Evolutionary conservation across 2,888 invertebrate species (phyloP), one percentile per base, ranked within the genome.

Genomic region (Ariolimax columbianus): DNA sequence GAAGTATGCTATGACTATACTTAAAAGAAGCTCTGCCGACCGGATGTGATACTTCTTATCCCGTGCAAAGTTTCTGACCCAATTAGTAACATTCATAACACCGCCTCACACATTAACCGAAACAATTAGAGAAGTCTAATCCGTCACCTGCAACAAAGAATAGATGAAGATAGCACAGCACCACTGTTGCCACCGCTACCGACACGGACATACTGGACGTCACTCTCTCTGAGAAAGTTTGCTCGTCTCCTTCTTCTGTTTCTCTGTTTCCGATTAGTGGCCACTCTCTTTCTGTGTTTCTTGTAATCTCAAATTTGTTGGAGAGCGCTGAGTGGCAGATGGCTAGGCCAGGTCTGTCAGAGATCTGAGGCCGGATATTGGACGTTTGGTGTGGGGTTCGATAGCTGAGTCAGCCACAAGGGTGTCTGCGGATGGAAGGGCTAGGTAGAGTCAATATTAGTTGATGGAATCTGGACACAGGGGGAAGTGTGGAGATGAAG

Each of bases 401-500:
- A 78, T 78, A 78, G 17, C n/a, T 73, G 1, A 43, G 40, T 43
- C 43, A 47, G 17, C 47, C 47, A n/a, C 17, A 26, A 38, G 51
- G 26, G n/a, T 43, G 2, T 72, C n/a, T n/a, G 33, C 19, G 77
- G 40, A 77, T 43, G 40, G 66, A 19, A 70, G 59, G 33, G 40
- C 55, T n/a, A 59, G 40, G 47, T 0, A 84, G 78, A 79, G 6
- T 36, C 38, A 79, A 40, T 43, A 68, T 55, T 38, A 26, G 30
- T 55, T 17, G 55, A 51, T 55, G 19, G 72, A 47, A 72, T 47
- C 55, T 40, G 33, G 38, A 66, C n/a, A 73, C 38, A 43, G 73
- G 40, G 63, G 26, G 40, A 43, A n/a, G 59, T 51, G 43, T 33
- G 47, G 33, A 36, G 63, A 84, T 70, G 78, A 68, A 84, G n/a